These are phyloP conservation scores for Maconellicoccus hirsutus DNA, from an alignment of 1,140 invertebrate species.

Conservation along the genomic window DNA sequence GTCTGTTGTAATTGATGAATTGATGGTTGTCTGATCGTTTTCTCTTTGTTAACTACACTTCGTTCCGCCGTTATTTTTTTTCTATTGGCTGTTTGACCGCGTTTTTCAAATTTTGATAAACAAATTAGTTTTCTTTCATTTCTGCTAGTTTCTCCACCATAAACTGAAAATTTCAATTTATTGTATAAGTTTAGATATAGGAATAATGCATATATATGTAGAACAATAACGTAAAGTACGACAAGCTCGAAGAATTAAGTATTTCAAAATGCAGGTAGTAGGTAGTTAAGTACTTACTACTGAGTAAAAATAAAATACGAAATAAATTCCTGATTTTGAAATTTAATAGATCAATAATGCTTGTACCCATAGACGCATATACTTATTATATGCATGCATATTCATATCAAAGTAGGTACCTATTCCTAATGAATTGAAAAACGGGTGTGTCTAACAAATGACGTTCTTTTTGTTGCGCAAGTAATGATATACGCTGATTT, in stretches of 20 bases:
- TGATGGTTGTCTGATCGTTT: conserved; percentile 3
- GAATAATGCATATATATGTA: no score
- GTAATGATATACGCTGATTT: background rate
- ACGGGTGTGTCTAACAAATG: background rate
- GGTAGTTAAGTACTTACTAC: no score
- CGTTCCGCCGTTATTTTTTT: background rate
- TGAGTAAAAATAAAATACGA: no score
- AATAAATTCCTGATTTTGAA: no score
- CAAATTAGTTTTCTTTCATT: background rate
- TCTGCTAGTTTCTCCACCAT: background rate
- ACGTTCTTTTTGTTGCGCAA: background rate
- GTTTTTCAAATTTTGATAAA: conserved; percentile 10
- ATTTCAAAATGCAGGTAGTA: no score
- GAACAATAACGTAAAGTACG: no score
- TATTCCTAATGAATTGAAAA: background rate
- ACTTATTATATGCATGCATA: background rate
- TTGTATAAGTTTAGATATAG: no score
- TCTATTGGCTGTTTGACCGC: background rate
- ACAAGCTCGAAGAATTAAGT: no score
- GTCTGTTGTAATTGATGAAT: conserved; percentile 16
- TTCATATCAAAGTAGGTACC: background rate
- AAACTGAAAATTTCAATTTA: conserved; percentile 12
- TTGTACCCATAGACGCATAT: background rate
- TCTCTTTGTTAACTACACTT: background rate
- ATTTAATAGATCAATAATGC: background rate